Evolutionary conservation across 2,888 invertebrate genomes (phyloP).

Genomic region (Drosophila austrosaltans): DNA sequence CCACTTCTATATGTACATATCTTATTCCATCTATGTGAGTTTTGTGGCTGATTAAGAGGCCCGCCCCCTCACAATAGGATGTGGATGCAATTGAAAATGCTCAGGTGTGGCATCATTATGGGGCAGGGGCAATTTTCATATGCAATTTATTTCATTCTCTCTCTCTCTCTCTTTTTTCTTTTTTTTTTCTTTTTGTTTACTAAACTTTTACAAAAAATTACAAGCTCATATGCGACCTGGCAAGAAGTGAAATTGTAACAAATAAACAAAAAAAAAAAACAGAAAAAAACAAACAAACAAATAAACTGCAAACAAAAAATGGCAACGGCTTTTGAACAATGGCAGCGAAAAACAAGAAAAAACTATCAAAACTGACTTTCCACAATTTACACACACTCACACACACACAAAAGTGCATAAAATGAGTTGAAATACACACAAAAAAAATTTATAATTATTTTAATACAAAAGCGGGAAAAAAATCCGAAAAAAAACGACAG

Average conservation of each 20-base stretch:
- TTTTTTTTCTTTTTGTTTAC: slow-evolving; percentile 20
- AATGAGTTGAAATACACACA: slow-evolving; percentile 56
- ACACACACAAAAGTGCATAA: slow-evolving; percentile 36
- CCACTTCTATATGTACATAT: neutral
- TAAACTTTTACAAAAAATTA: slow-evolving; percentile 73
- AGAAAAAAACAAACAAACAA: slow-evolving; percentile 26
- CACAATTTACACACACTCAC: slow-evolving; percentile 61
- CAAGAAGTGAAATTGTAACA: slow-evolving; percentile 23
- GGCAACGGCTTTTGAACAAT: slow-evolving; percentile 48
- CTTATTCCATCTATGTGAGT: slow-evolving; percentile 7
- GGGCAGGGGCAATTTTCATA: neutral
- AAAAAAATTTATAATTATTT: slow-evolving; percentile 72
- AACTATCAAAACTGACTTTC: slow-evolving; percentile 78
- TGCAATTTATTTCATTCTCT: neutral
- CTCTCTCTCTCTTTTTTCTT: no score
- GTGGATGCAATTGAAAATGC: neutral
- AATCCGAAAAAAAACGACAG: slow-evolving; percentile 23
- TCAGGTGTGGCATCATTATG: neutral
- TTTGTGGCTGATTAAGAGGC: slow-evolving; percentile 1
- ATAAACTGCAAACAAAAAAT: slow-evolving; percentile 26
- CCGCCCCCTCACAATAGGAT: neutral
- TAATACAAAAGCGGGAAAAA: slow-evolving; percentile 71
- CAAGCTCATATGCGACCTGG: slow-evolving; percentile 59
- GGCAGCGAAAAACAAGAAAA: slow-evolving; percentile 48
- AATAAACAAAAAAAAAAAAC: slow-evolving; percentile 28